Base-by-base conservation (phyloP, 2,888 invertebrate genomes). In the Subacronicta megacephala region DNA sequence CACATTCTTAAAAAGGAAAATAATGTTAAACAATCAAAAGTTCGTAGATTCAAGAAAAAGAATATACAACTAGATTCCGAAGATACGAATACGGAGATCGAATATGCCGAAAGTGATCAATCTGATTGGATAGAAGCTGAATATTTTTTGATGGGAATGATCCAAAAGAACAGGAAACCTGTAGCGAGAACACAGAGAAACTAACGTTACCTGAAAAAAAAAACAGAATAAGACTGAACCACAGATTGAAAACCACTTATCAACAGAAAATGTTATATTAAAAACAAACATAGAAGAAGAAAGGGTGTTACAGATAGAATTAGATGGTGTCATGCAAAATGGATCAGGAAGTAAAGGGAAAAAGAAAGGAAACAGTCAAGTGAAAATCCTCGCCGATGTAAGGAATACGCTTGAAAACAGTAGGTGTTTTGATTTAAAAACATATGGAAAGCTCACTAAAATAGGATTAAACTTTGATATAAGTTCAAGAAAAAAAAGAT, bases 81-180 rank as follows among this genome's bases (percentile, higher is more conserved):
- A 26, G 46, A 46, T 23, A 46, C 46, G 15, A 10, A 50, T 41
- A 41, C 50, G 40, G 50, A 50, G 12, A 50, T 50, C 36, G 41
- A 50, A 50, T 50, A 50, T 50, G 50, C 50, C 33, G 50, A 50
- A 47, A 50, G 49, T 26, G 49, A 41, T 50, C 49, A 50, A 50
- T 50, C 41, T 49, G 49, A 49, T 49, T 49, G 49, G 38, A 31
- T 35, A 15, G 49, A 49, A 49, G 49, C 18, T 40, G 40, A 49
- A 49, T 40, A 49, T 49, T 36, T 49, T 36, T 40, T 49, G 18
- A 26, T 49, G 49, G 40, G 18, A 40, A 40, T 49, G 49, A 49
- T 46, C 20, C 7, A n/a, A n/a, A 33, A n/a, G 33, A 33, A 33
- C 33, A 33, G n/a, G 13, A 13, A 33, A 33, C 20, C 20, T 20